Conservation (phyloP, 2,888 invertebrate genomes). For the Amphipyra tragopoginis region DNA sequence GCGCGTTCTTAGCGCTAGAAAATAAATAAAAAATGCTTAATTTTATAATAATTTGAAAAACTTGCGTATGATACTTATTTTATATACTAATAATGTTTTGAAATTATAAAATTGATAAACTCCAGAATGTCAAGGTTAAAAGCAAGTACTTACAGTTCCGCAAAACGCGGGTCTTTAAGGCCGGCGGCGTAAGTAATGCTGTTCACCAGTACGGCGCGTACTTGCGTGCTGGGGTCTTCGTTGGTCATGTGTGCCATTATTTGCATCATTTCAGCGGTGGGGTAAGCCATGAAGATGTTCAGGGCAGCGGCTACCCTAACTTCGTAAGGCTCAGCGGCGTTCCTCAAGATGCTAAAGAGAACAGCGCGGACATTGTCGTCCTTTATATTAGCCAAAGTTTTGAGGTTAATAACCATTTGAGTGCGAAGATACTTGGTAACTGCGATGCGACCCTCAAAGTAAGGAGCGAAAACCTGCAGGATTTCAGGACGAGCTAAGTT, state of each 20-base stretch:
- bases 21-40: background rate
- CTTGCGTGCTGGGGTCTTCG: slow-evolving; percentile 90
- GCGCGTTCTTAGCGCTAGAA: slow-evolving; percentile 82
- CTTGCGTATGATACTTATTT: background rate
- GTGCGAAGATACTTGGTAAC: slow-evolving; percentile 91
- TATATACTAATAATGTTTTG: no score
- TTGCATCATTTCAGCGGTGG: slow-evolving; percentile 91
- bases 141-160: slow-evolving; percentile 84
- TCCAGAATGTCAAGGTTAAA: no score
- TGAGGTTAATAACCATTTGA: slow-evolving; percentile 90
- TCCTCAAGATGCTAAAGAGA: slow-evolving; percentile 91
- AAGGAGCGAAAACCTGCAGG: slow-evolving; percentile 91
- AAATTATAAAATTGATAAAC: no score
- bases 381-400: slow-evolving; percentile 82
- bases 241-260: slow-evolving; percentile 92
- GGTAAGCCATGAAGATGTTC: slow-evolving; percentile 90
- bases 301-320: slow-evolving; percentile 91
- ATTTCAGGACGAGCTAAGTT: slow-evolving; percentile 91
- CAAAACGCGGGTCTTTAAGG: slow-evolving; percentile 78
- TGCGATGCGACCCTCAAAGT: slow-evolving; percentile 90
- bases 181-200: slow-evolving; percentile 89
- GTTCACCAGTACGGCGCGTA: slow-evolving; percentile 91
- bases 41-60: background rate
- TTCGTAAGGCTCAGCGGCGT: slow-evolving; percentile 91
- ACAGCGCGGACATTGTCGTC: slow-evolving; percentile 89